Evolutionary conservation across 2,797 vertebrate genomes (phyloP), one percentile per base, ranked within the genome.

Genomic region (Sciaenops ocellatus): DNA sequence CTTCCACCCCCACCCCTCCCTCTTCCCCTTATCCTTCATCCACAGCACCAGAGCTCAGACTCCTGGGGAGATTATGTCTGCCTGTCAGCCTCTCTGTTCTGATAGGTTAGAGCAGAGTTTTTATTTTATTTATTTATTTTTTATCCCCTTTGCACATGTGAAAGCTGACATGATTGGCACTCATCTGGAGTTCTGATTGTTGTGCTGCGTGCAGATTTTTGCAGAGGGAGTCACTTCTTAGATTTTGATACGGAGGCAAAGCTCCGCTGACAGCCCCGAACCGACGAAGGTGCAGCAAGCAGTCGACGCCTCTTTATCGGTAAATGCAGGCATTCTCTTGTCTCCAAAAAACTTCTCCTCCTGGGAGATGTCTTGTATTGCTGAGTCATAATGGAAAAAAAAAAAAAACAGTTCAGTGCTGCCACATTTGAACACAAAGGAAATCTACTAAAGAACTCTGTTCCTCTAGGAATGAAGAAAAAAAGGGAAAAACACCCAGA

Each of bases 21-120:
- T 50, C 34, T 12, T 51, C 66, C 63, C 64, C 70, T 89, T 83
- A 89, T 92, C 85, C 87, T 74, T 87, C 79, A 91, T 89, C 82
- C 85, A 55, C 76, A 81, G 82, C 69, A 60, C 62, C 34, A 74
- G 57, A 70, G 87, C 90, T 85, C 79, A 79, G 75, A 85, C 89
- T 92, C 88, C 75, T 73, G 79, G 79, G 71, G 84, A 92, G 91
- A 93, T 95, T 92, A 90, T 90, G 87, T 89, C 90, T 87, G 83
- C 76, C 88, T 93, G 91, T 92, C 92, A 89, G 83, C 83, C 76
- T 83, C 82, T 88, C 86, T 81, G 78, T 83, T 83, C 72, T 82
- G 78, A 90, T 88, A 87, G 88, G 84, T 89, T 82, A 69, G 82
- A 85, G 78, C 79, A 69, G 69, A 82, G 80, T 70, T 86, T 74